Evolutionary conservation across 2,888 invertebrate species (phyloP), one percentile per base, ranked within the genome.

Genomic region (Cantharis lateralis): DNA sequence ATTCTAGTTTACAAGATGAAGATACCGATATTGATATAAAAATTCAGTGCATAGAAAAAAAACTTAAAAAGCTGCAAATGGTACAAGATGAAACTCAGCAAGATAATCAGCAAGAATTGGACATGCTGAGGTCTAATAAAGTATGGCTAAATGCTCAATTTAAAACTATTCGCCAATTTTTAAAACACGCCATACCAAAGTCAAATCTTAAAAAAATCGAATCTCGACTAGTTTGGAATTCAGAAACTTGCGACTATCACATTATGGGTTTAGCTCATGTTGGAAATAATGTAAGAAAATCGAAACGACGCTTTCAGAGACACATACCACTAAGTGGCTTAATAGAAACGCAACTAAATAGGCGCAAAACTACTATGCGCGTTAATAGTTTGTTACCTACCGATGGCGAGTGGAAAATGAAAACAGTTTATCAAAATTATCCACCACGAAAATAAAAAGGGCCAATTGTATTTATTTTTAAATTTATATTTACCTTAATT

Each of bases 211-310:
- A 94, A 66, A 91, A 96, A 89, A 95, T 98, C 78, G 96, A 97
- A 84, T 91, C 94, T 83, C 96, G 98, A 86, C 95, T 97, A 64
- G 94, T 95, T 85, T 99, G 98, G 98, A 99, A 98, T 89, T 98
- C 98, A 88, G 98, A 99, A 85, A 96, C 98, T 28, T 98, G 98
- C 48, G 99, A 99, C 88, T 99, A 98, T 96, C 98, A 98, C 87
- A 91, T 99, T 61, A 95, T 95, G 87, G 98, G 98, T 87, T 98
- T 99, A 7, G 99, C 99, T 0, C 99, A 99, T 88, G 98, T 98
- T 10, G 99, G 99, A 0, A 99, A 99, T 89, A 99, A 99, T 87
- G 98, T 99, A 97, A 71, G 62, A 13, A 70, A 15, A n/a, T 4
- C 26, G 15, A 71, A 71, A 68, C 62, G 71, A 15, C 64, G 77